Conservation (phyloP, 1,140 invertebrate species). For the Nephotettix cincticeps region DNA sequence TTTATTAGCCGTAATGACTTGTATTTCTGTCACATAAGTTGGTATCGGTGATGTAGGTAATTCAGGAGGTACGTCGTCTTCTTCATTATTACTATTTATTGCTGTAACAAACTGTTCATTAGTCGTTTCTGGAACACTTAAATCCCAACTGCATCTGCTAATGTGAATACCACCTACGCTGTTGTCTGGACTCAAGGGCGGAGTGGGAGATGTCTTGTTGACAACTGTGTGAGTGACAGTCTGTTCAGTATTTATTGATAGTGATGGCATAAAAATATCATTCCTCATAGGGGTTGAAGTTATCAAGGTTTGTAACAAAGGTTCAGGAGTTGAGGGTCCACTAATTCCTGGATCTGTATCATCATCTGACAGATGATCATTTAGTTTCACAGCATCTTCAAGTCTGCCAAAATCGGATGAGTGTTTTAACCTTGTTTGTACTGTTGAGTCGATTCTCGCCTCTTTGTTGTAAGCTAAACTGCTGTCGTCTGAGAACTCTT, state of each 20-base stretch:
- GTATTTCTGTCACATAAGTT: constrained; percentile 38
- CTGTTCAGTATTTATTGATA: background rate
- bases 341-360: constrained; percentile 33
- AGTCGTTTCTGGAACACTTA: constrained; percentile 28
- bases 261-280: constrained; percentile 4
- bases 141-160: constrained; percentile 32
- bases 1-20: constrained; percentile 29
- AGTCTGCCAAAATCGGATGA: constrained; percentile 73
- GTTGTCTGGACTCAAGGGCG: background rate
- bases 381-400: constrained; percentile 64
- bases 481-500: constrained; percentile 45
- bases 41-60: constrained; percentile 50
- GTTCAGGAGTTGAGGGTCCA: constrained; percentile 35
- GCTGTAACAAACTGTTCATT: constrained; percentile 31
- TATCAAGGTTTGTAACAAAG: constrained; percentile 20
- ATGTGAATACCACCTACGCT: constrained; percentile 19
- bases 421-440: constrained; percentile 67
- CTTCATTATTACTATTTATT: constrained; percentile 30
- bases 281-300: constrained; percentile 37
- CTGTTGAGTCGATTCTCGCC: constrained; percentile 57
- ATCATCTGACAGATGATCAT: constrained; percentile 28
- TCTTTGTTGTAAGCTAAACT: constrained; percentile 52
- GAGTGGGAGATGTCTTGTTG: background rate
- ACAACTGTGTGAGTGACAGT: constrained; percentile 2
- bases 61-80: constrained; percentile 45